Conservation (phyloP, 2,113 vertebrate genomes). For the Plecotus auritus region DNA sequence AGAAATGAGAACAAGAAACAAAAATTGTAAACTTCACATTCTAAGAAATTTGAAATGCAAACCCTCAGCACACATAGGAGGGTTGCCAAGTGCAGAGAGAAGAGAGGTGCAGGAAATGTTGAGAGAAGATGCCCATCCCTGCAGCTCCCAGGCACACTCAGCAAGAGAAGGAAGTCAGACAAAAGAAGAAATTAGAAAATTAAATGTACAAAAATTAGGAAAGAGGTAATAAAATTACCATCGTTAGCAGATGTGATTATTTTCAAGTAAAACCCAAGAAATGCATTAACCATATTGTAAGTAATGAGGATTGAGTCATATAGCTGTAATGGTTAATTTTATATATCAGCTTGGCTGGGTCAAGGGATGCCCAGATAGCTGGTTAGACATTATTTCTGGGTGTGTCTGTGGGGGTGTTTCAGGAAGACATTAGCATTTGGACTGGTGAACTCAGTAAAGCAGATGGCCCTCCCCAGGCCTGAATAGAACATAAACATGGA, state of each 20-base stretch:
- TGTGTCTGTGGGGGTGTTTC: not conserved
- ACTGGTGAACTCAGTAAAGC: not conserved
- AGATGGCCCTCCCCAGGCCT: not conserved
- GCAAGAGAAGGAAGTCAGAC: not conserved
- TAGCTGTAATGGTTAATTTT: not conserved
- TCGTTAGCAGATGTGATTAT: not conserved
- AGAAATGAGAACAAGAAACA: not conserved
- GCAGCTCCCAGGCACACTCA: not conserved
- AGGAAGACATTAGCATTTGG: not conserved
- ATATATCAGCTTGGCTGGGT: not conserved
- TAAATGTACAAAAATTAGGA: not conserved
- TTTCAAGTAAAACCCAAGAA: not conserved
- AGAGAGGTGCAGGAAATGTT: rapidly evolving
- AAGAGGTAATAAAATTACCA: not conserved
- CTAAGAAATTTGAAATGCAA: not conserved
- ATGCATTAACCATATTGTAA: not conserved
- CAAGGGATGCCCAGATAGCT: not conserved
- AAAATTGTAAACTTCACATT: not conserved
- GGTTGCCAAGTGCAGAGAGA: not conserved
- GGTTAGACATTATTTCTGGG: not conserved
- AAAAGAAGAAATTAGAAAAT: not conserved
- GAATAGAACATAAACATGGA: not conserved
- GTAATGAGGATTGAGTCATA: not conserved
- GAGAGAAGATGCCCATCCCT: too few relatives aligned
- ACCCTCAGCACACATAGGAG: not conserved